Evolutionary conservation across 2,888 invertebrate genomes (phyloP), one percentile per base, ranked within the genome.

Genomic region (Lasioglossum vierecki): DNA sequence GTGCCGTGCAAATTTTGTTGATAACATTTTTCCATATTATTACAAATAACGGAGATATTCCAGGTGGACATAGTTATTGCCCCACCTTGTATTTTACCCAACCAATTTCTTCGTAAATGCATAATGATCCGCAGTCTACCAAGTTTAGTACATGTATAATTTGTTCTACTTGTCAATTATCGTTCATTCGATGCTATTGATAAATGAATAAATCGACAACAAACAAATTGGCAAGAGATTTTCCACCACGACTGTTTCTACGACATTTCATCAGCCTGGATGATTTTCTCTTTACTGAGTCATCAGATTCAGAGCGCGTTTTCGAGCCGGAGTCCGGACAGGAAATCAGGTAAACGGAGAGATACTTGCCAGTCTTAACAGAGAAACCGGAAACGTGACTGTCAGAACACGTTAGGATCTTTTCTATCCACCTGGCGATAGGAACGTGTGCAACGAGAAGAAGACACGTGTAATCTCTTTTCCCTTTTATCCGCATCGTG

Each of bases 341-440:
- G n/a, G 83, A 79, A 76, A 88, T 83, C 88, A 44, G 85, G 78
- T 82, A 84, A 83, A 80, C 79, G 79, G 57, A 68, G 70, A 74
- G 63, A 71, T 78, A 77, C 84, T 82, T 73, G 66, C 72, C 84
- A 76, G 76, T 73, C 79, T 81, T 76, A 79, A 87, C 79, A 77
- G 79, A 78, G 35, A 44, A 44, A 44, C 57, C 76, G 85, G 72
- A 79, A 87, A 88, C 85, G 88, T 87, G 87, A 84, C 87, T 84
- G 87, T 79, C 82, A 77, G 82, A 77, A 80, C 79, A 70, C 71
- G 77, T 83, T 79, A 41, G 80, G 68, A 74, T 74, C 73, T 73
- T 70, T 71, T 74, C 74, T 74, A 49, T 46, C 41, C 39, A 39
- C 44, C 39, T 70, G 68, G 49, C 68, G 70, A 63, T 46, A 63